These are phyloP conservation scores for Scrobipalpa atriplicella DNA, from an alignment of 2,888 invertebrate species.

Conservation along the genomic window DNA sequence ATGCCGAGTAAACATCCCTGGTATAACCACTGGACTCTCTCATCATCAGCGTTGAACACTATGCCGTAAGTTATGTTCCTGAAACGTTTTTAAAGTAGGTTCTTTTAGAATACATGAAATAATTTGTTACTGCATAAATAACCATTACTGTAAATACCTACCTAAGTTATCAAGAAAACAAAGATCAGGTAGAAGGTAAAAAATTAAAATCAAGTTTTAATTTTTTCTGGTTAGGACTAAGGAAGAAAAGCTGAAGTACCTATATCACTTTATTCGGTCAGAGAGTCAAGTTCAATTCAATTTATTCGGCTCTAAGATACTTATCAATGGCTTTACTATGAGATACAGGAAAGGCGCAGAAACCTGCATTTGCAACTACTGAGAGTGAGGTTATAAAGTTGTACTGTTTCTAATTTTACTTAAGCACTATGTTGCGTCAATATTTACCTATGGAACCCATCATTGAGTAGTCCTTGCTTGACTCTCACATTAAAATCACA, in stretches of 20 bases:
- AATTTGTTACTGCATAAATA: too few relatives aligned
- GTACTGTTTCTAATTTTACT: neutral
- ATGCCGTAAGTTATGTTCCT: conserved; percentile 66
- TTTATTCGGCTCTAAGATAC: neutral
- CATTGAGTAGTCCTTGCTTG: conserved; percentile 55
- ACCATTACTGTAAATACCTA: too few relatives aligned
- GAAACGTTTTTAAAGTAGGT: conserved; percentile 36
- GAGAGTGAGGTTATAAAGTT: neutral
- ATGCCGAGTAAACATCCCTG: conserved; percentile 59
- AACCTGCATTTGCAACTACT: neutral
- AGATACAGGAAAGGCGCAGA: too few relatives aligned
- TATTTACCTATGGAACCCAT: conserved; percentile 71
- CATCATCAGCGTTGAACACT: conserved; percentile 46
- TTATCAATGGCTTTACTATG: too few relatives aligned
- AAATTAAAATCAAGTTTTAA: too few relatives aligned
- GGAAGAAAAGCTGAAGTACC: too few relatives aligned
- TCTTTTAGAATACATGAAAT: too few relatives aligned
- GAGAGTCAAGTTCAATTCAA: too few relatives aligned
- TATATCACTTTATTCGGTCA: too few relatives aligned
- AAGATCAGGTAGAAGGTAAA: too few relatives aligned
- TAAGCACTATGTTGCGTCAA: neutral
- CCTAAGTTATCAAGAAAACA: too few relatives aligned
- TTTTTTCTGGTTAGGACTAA: too few relatives aligned
- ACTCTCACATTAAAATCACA: conserved; percentile 62
- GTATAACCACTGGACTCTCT: conserved; percentile 42